phyloP scores from a whole-genome alignment of 1,140 invertebrate genomes.

The Drosophila tsacasi region DNA sequence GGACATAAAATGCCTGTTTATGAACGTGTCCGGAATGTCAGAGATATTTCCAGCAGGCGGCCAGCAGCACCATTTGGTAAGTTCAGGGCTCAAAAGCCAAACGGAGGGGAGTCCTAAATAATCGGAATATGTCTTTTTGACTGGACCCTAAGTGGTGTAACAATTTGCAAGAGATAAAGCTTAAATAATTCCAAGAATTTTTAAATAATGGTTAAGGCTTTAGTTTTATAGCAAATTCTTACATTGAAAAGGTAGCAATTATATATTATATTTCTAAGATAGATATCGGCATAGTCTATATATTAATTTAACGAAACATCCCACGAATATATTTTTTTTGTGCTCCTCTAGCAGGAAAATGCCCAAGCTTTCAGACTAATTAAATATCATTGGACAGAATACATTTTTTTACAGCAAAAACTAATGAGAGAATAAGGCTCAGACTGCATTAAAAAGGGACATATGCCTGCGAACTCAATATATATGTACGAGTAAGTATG shows the following conservation, averaged over 20 bases:
- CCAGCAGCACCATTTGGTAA: conserved; percentile 3
- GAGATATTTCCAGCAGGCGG: conserved; percentile 16
- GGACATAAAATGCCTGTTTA: conserved; percentile 58
- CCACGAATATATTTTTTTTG: background rate
- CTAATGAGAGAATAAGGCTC: conserved; percentile 25
- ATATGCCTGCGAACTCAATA: conserved; percentile 18
- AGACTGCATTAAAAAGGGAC: conserved; percentile 18
- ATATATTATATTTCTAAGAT: background rate
- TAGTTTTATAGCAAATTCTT: background rate
- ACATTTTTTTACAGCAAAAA: conserved; percentile 5
- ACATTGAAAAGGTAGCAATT: background rate
- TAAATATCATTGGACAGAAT: background rate
- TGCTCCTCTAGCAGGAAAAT: background rate
- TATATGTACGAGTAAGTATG: conserved; percentile 1
- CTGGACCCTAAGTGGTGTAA: conserved; percentile 43
- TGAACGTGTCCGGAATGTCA: conserved; percentile 56
- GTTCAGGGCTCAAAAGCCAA: conserved; percentile 42
- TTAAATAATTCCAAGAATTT: conserved; percentile 13
- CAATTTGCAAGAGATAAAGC: conserved; percentile 36
- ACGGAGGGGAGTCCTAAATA: conserved; percentile 22
- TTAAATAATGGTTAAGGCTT: background rate
- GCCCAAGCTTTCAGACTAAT: conserved; percentile 15
- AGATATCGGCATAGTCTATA: background rate
- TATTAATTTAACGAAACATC: background rate
- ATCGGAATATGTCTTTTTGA: conserved; percentile 16